Conservation (phyloP, 2,888 invertebrate species). For the Philaethria dido region DNA sequence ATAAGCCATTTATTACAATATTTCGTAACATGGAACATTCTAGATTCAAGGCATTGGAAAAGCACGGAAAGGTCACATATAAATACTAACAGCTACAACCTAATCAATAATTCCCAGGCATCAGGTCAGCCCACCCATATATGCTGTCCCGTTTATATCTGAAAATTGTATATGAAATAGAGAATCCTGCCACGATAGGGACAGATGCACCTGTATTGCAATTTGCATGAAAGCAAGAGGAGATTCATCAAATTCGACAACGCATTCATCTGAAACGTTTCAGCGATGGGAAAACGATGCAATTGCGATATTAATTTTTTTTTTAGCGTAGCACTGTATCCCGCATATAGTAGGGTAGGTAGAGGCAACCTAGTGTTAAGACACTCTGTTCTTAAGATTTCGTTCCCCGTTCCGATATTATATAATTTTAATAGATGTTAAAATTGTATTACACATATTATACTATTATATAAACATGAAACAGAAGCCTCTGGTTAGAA, state of each 20-base stretch:
- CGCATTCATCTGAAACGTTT: conserved; percentile 10
- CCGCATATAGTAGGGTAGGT: not conserved
- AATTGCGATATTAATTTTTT: not conserved
- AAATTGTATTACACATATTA: too few species aligned
- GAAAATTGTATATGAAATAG: conserved; percentile 12
- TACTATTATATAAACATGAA: too few species aligned
- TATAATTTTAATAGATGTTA: too few species aligned
- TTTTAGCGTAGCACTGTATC: too few species aligned
- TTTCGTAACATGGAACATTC: not conserved
- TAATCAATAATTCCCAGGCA: conserved; percentile 17
- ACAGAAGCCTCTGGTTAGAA: too few species aligned
- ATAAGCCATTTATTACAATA: not conserved
- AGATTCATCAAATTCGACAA: conserved; percentile 16
- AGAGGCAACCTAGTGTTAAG: not conserved
- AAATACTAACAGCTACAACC: not conserved
- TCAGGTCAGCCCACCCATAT: not conserved
- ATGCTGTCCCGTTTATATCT: conserved; percentile 10
- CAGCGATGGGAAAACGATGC: conserved; percentile 10
- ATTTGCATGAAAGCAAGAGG: conserved; percentile 18
- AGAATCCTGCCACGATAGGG: not conserved
- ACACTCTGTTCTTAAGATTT: too few species aligned
- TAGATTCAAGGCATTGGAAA: not conserved
- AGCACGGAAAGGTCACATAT: conserved; percentile 18
- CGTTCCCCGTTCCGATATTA: too few species aligned
- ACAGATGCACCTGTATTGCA: conserved; percentile 13